phyloP scores from a whole-genome alignment of 2,113 vertebrate species.

The Acanthisitta chloris region DNA sequence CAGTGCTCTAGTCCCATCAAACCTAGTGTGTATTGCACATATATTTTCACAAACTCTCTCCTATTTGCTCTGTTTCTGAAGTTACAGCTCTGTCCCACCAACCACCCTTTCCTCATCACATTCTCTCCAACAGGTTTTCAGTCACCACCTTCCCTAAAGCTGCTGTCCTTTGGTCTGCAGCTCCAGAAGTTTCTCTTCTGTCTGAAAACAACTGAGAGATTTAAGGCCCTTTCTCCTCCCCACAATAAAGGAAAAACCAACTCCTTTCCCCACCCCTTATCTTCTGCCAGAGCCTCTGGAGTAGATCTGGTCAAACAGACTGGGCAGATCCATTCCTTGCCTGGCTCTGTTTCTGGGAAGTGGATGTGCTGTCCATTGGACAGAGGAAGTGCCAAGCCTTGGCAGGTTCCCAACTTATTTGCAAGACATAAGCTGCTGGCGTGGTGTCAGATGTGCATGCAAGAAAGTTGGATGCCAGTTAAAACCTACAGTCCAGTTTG shows the following conservation, averaged over 20 bases:
- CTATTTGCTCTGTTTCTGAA: neutral
- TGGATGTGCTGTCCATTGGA: constrained; percentile 20
- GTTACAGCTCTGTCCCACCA: neutral
- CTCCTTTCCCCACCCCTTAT: neutral
- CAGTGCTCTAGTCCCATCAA: neutral
- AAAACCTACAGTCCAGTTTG: constrained; percentile 43
- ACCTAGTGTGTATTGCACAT: neutral
- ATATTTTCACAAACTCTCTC: neutral
- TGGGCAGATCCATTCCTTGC: neutral
- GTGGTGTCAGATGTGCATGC: constrained; percentile 32
- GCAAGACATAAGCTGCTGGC: constrained; percentile 59
- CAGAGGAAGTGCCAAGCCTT: constrained; percentile 42
- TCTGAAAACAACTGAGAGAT: neutral
- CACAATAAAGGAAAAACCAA: neutral
- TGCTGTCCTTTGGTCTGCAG: neutral
- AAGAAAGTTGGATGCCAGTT: constrained; percentile 43
- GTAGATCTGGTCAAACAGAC: constrained; percentile 11
- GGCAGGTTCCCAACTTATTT: constrained; percentile 31
- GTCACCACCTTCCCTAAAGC: neutral
- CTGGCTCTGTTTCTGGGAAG: constrained; percentile 22
- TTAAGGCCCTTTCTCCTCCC: neutral
- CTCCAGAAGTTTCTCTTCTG: constrained; percentile 7
- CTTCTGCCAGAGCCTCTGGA: constrained; percentile 4
- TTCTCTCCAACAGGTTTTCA: neutral
- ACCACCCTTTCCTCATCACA: neutral